Evolutionary conservation across 2,888 invertebrate species (phyloP), one percentile per base, ranked within the genome.

Genomic region (Drosophila paranaensis): DNA sequence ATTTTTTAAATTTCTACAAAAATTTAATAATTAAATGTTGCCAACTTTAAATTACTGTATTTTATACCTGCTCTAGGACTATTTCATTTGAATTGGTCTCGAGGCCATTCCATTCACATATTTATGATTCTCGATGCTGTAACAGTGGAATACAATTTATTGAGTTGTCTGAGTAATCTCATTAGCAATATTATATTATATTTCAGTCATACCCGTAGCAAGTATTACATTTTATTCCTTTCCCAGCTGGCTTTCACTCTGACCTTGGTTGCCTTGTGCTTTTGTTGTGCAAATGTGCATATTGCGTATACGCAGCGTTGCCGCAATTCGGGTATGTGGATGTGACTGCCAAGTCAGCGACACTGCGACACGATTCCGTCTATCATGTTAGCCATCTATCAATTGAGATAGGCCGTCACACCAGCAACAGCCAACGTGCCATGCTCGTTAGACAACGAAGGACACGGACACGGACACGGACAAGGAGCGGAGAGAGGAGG

Each of bases 321-420:
- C 45, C 35, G 46, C 9, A 48, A 33, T 48, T 27, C 27, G 39
- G 39, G 20, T 6, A n/a, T 3, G 11, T 2, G 14, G 50, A 25
- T 33, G 39, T 50, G 71, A 79, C 35, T 71, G 77, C 53, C 62
- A 69, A 72, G 68, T 76, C 80, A 80, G 70, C 74, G 56, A n/a
- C 45, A 51, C 35, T 62, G 60, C 45, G 62, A 60, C 68, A 72
- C 66, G 76, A 79, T 72, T 82, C 71, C 60, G 88, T 87, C 89
- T 68, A 71, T 79, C 89, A 74, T 83, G 74, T 81, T 50, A 72
- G 77, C 71, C 89, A 89, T 85, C 88, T 81, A 87, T 81, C 88
- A 89, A 87, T 79, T 77, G 73, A 87, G 81, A 84, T 89, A 77
- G 89, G 77, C 72, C 71, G 68, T 58, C 42, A 67, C 56, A 54